A percentile compares a stretch with the other conserved stretches of the same genome.
phyloP scores from a whole-genome alignment of 2,888 invertebrate genomes.

The Drosophila anceps region DNA sequence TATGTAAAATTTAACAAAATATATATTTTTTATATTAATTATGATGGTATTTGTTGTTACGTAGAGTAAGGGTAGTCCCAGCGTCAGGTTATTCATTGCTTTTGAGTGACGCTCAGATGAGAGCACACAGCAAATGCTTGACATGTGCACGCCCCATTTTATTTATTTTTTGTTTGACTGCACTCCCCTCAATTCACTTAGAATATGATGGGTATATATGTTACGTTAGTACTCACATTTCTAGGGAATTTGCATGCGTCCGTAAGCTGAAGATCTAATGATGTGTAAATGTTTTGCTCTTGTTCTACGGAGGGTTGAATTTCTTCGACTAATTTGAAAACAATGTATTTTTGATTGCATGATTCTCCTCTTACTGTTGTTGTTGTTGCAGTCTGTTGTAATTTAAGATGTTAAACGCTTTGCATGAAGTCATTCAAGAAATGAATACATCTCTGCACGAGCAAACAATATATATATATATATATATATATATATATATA shows the following conservation, averaged over 20 bases:
- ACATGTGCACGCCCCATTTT: slow-evolving; percentile 11
- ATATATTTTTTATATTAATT: not conserved
- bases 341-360: slow-evolving; percentile 68
- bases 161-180: slow-evolving; percentile 10
- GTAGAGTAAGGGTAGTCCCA: slow-evolving; percentile 20
- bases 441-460: slow-evolving; percentile 13
- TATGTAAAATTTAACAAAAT: not conserved
- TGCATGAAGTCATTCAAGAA: slow-evolving; percentile 9
- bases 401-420: slow-evolving; percentile 17
- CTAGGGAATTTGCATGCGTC: slow-evolving; percentile 37
- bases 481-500: slow-evolving; percentile 28
- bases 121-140: slow-evolving; percentile 14
- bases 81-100: not conserved
- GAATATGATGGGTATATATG: slow-evolving; percentile 17
- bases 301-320: slow-evolving; percentile 21
- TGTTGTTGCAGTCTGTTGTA: slow-evolving; percentile 9
- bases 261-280: slow-evolving; percentile 62
- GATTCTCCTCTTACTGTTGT: slow-evolving; percentile 13
- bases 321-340: slow-evolving; percentile 42
- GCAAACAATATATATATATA: slow-evolving; percentile 22
- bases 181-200: slow-evolving; percentile 15
- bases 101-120: not conserved
- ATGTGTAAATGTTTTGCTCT: slow-evolving; percentile 60
- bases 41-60: not conserved
- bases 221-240: slow-evolving; percentile 15